Evolutionary conservation across 2,113 vertebrate genomes (phyloP), one percentile per base, ranked within the genome.

Genomic region (Girardinichthys multiradiatus): DNA sequence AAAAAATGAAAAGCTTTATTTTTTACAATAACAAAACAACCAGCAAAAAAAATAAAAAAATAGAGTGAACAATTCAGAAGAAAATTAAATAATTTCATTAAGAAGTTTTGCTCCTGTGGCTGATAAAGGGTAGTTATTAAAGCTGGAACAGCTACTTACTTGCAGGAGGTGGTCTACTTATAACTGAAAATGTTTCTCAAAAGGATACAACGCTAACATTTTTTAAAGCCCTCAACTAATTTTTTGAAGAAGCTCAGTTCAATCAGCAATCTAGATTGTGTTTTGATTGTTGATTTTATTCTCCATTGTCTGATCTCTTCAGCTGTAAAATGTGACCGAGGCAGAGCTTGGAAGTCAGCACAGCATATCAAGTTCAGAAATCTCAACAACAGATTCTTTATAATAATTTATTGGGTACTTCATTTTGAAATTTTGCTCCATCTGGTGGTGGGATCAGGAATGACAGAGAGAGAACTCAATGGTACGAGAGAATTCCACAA

Each of bases 181-280:
- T 54, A 30, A 39, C 21, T 30, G 33, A n/a, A 67, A 42, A 70
- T 45, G 14, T 26, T 67, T 54, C 35, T 67, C 58, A 60, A 60
- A 65, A 31, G 9, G 13, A 4, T 0, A 1, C 48, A 54, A 54
- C n/a, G 48, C 7, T 8, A n/a, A n/a, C 5, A 75, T 13, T 51
- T 17, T 30, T 45, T 51, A 61, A 74, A 42, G 37, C 7, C 0
- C 30, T 66, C 11, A 51, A 54, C 64, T 68, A n/a, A 48, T 61
- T 26, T 27, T 10, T 63, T 59, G 21, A 74, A 71, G 11, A 62
- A 82, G 51, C 11, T 31, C 19, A 21, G 19, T 48, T 72, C 45
- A 72, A 29, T 39, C 15, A 4, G 9, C 33, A 66, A 42, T 29
- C 61, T 72, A n/a, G n/a, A n/a, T n/a, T n/a, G n/a, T n/a, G n/a